phyloP scores from a whole-genome alignment of 2,797 vertebrate genomes.

The Sebastes aleutianus region DNA sequence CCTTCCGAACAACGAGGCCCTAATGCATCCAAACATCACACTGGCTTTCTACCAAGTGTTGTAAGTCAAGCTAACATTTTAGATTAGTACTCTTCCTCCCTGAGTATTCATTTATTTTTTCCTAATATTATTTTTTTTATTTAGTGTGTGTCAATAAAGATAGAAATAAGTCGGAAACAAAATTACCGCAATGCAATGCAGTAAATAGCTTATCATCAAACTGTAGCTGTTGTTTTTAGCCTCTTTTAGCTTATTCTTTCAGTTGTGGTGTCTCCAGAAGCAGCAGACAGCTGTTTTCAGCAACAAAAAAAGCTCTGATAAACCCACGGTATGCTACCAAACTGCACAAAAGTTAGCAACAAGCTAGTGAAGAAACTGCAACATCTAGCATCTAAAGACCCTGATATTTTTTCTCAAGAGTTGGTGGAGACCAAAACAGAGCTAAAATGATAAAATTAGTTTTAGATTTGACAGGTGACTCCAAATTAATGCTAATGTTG shows the following conservation, averaged over 20 bases:
- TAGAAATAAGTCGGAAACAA: not conserved
- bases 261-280: no score
- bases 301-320: no score
- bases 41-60: conserved; percentile 78
- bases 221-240: not conserved
- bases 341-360: not conserved
- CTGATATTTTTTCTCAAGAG: not conserved
- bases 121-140: not conserved
- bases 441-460: not conserved
- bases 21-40: conserved; percentile 62
- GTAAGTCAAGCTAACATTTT: conserved; percentile 64
- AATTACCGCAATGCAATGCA: no score
- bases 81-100: no score
- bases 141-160: not conserved
- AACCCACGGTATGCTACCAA: not conserved
- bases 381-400: not conserved
- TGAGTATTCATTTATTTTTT: not conserved
- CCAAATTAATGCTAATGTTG: no score
- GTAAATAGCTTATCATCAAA: no score
- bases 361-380: not conserved
- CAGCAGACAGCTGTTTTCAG: no score
- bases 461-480: not conserved
- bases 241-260: not conserved
- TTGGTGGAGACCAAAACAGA: not conserved
- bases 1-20: conserved; percentile 10